Conservation (phyloP, 2,113 vertebrate species). For the Origma solitaria region DNA sequence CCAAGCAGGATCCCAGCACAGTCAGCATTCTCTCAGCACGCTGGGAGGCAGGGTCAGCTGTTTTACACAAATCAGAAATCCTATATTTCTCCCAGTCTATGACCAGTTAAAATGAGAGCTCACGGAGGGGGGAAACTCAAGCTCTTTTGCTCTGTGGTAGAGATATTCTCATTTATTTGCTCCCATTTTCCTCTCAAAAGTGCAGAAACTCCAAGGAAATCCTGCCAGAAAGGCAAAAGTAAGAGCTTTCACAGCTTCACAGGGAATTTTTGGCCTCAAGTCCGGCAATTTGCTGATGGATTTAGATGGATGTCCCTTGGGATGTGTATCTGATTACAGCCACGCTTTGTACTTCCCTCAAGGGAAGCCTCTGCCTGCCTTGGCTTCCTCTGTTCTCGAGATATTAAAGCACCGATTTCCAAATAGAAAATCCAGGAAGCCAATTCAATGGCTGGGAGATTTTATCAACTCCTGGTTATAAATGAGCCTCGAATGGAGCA, state of each 20-base stretch:
- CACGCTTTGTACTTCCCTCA: neutral
- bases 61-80: neutral
- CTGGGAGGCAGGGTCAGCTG: neutral
- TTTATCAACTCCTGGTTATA: conserved; percentile 9
- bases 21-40: neutral
- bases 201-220: neutral
- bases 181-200: neutral
- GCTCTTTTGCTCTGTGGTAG: neutral
- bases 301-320: neutral
- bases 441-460: conserved; percentile 26
- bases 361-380: neutral
- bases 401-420: conserved; percentile 13
- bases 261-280: neutral
- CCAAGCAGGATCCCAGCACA: neutral
- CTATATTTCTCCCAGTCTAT: neutral
- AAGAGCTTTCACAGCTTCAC: neutral
- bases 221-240: neutral
- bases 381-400: conserved; percentile 8
- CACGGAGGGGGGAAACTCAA: neutral
- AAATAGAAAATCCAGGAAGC: conserved; percentile 43
- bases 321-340: neutral
- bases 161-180: neutral
- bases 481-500: neutral
- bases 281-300: neutral
- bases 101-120: neutral